phyloP scores from a whole-genome alignment of 2,797 vertebrate species.

The Scomberomorus guttatus region DNA sequence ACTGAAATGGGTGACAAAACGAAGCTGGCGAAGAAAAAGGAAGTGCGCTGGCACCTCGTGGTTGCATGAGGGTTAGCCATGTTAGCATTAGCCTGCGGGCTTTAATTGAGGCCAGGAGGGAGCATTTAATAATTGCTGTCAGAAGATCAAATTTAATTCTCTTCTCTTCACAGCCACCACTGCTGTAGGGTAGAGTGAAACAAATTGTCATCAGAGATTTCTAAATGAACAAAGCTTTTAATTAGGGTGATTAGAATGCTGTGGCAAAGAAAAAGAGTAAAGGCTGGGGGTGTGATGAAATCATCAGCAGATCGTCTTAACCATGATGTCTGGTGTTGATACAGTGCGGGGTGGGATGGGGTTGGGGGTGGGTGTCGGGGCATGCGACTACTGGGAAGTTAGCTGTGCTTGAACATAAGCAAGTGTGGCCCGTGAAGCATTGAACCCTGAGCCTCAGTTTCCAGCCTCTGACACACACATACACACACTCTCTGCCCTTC shows the following conservation, averaged over 20 bases:
- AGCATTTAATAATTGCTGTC: conserved; percentile 99
- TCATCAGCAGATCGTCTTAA: conserved; percentile 89
- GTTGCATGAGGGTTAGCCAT: conserved; percentile 85
- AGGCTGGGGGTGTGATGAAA: conserved; percentile 81
- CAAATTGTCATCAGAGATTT: conserved; percentile 99
- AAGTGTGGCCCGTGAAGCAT: conserved; percentile 38
- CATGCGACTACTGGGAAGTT: conserved; percentile 75
- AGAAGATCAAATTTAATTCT: conserved; percentile 99
- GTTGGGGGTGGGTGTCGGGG: neutral
- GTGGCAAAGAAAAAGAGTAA: conserved; percentile 78
- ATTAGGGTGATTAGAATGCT: conserved; percentile 99
- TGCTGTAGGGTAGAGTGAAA: conserved; percentile 98
- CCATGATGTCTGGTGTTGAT: conserved; percentile 81
- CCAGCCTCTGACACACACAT: conserved; percentile 58
- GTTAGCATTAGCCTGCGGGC: conserved; percentile 89
- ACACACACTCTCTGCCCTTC: conserved; percentile 43
- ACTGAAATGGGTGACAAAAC: conserved; percentile 49
- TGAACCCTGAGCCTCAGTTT: conserved; percentile 50
- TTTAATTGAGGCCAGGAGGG: conserved; percentile 99
- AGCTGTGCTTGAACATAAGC: conserved; percentile 68
- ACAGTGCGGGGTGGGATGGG: conserved; percentile 11
- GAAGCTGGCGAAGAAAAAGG: conserved; percentile 53
- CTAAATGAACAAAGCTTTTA: conserved; percentile 99
- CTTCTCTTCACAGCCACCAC: conserved; percentile 94
- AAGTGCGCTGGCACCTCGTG: conserved; percentile 78